Percentiles rank a stretch among this genome's conserved stretches.
phyloP scores from a whole-genome alignment of 2,797 vertebrate genomes.

The Denticeps clupeoides region DNA sequence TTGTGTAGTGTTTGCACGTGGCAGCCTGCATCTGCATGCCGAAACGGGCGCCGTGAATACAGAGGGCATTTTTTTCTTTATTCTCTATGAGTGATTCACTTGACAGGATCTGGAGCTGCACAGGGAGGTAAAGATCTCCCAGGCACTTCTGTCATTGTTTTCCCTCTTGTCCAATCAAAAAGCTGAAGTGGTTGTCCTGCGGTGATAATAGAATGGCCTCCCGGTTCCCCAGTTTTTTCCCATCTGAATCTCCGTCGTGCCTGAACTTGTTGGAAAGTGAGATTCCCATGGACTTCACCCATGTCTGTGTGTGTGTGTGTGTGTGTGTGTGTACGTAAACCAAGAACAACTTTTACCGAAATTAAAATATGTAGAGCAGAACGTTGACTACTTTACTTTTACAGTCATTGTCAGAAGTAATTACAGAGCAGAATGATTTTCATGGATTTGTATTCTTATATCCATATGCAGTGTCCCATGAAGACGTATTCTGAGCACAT shows the following conservation, averaged over 20 bases:
- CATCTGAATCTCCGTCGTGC: conserved; percentile 18
- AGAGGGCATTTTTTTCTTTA: background rate
- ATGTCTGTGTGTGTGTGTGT: too few relatives aligned
- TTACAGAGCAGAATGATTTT: too few relatives aligned
- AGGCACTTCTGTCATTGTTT: conserved; percentile 32
- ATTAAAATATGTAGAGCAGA: too few relatives aligned
- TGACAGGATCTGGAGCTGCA: conserved; percentile 24
- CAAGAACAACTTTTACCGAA: conserved; percentile 2
- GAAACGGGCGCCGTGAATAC: conserved; percentile 2
- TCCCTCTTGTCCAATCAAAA: conserved; percentile 25
- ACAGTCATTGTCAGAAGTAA: too few relatives aligned
- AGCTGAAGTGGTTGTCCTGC: conserved; percentile 27
- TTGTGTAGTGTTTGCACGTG: too few relatives aligned
- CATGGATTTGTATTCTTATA: too few relatives aligned
- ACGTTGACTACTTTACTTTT: too few relatives aligned
- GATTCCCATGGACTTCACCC: conserved; percentile 12
- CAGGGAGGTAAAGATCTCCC: conserved; percentile 24
- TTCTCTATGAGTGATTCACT: conserved; percentile 11
- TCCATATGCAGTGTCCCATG: too few relatives aligned
- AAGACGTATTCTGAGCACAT: too few relatives aligned
- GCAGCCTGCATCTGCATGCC: background rate
- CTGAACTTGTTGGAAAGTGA: conserved; percentile 21
- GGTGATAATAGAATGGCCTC: conserved; percentile 32
- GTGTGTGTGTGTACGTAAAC: too few relatives aligned
- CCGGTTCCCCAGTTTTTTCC: conserved; percentile 22